phyloP scores from a whole-genome alignment of 1,140 invertebrate species.

The Hyles vespertilio region DNA sequence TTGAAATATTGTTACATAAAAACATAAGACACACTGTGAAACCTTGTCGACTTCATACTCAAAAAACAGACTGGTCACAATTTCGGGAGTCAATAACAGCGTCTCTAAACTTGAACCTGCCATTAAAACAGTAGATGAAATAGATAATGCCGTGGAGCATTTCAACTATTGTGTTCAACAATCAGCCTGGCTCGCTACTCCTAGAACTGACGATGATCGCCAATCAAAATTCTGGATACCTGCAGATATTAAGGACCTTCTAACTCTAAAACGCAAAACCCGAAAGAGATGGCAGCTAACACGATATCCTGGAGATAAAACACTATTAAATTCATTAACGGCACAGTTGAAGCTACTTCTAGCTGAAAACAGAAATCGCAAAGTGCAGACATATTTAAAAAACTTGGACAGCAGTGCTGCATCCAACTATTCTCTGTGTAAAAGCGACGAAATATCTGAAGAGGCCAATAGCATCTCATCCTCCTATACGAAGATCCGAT shows the following conservation, averaged over 20 bases:
- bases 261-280: conserved; percentile 17
- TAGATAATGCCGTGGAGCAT: conserved; percentile 20
- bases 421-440: conserved; percentile 25
- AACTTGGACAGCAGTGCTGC: conserved; percentile 13
- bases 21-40: conserved; percentile 1
- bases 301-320: conserved; percentile 18
- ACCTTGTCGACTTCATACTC: conserved; percentile 11
- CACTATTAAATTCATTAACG: conserved; percentile 13
- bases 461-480: conserved; percentile 3
- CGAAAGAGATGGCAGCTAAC: conserved; percentile 19
- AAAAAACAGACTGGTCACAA: conserved; percentile 23
- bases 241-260: conserved; percentile 3
- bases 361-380: conserved; percentile 9
- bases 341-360: conserved; percentile 16
- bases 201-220: neutral
- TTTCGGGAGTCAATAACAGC: conserved; percentile 11
- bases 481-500: conserved; percentile 13
- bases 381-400: conserved; percentile 13
- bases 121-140: conserved; percentile 20
- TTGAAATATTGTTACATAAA: conserved; percentile 1
- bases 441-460: conserved; percentile 25
- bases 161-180: conserved; percentile 23
- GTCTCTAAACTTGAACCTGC: conserved; percentile 11
- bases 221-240: neutral
- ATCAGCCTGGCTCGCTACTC: conserved; percentile 21